Evolutionary conservation across 2,888 invertebrate genomes (phyloP).

Genomic region (Dicycla oo): DNA sequence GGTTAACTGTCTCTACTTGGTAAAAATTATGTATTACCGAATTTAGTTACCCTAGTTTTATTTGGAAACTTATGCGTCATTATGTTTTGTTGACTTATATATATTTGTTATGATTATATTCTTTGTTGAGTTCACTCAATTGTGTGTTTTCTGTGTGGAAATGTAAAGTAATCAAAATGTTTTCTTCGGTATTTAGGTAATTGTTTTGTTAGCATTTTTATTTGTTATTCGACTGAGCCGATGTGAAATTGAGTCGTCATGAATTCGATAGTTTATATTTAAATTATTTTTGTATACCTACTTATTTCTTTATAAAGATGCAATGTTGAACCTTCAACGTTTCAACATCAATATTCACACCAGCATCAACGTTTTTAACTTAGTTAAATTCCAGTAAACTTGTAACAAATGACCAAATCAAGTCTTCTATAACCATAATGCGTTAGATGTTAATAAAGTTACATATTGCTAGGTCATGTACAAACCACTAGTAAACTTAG

Average conservation of each 20-base stretch:
- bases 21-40: not conserved
- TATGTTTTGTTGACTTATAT: slow-evolving; percentile 17
- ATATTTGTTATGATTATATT: slow-evolving; percentile 19
- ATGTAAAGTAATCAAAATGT: slow-evolving; percentile 50
- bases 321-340: not conserved
- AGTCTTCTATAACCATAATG: not conserved
- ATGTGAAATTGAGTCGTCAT: slow-evolving; percentile 12
- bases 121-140: slow-evolving; percentile 23
- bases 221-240: slow-evolving; percentile 10
- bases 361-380: not conserved
- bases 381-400: not conserved
- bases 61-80: slow-evolving; percentile 21
- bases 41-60: slow-evolving; percentile 28
- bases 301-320: not conserved
- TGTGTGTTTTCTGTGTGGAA: slow-evolving; percentile 15
- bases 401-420: slow-evolving; percentile 5
- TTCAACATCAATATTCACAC: too few relatives aligned
- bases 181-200: slow-evolving; percentile 46
- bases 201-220: slow-evolving; percentile 27
- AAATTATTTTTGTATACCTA: not conserved
- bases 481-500: not conserved
- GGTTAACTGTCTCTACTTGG: not conserved
- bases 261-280: slow-evolving; percentile 7
- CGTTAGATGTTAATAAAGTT: not conserved
- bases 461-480: not conserved